Evolutionary conservation across 2,797 vertebrate genomes (phyloP), one percentile per base, ranked within the genome.

Genomic region (Spinus pinus): DNA sequence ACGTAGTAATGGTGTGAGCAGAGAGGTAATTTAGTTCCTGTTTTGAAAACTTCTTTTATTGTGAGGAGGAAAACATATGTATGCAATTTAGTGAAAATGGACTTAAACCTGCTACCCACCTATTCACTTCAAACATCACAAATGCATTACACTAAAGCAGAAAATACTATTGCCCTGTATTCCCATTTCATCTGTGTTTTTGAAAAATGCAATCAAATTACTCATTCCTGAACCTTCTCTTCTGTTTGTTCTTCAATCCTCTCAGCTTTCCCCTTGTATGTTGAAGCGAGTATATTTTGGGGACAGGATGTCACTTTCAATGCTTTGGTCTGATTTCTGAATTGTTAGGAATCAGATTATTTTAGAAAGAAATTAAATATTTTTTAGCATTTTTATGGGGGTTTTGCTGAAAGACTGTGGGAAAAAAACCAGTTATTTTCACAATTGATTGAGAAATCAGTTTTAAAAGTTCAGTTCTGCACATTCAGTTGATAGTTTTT

Each of bases 401-500:
- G 1, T 33, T 83, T 77, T 50, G 16, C 2, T 2, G 7, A 30
- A 81, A 69, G n/a, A 30, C 2, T 42, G 3, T 80, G 27, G 66
- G 42, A 82, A 67, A 41, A 65, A 78, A 78, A 75, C 28, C 10
- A 22, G 14, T 75, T 80, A 66, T 88, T 79, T 93, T 88, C 4
- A 14, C 10, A n/a, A 24, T 20, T 1, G 1, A 24, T 67, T 60
- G 31, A 37, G 74, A 75, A 86, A 93, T 77, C 31, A 33, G 25
- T 31, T 96, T 79, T 42, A 47, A 69, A 88, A 50, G 42, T 67
- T 90, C 16, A 51, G 47, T 75, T 94, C 47, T 77, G 44, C 77
- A 79, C 37, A 46, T 93, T 95, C 53, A 88, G 51, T 93, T 83
- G 75, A 64, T 17, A 83, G 6, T 89, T 96, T 70, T 91, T 97